Percentiles rank a stretch among this genome's conserved stretches.
Evolutionary conservation across 2,797 vertebrate genomes (phyloP).

Genomic region (Alauda arvensis): DNA sequence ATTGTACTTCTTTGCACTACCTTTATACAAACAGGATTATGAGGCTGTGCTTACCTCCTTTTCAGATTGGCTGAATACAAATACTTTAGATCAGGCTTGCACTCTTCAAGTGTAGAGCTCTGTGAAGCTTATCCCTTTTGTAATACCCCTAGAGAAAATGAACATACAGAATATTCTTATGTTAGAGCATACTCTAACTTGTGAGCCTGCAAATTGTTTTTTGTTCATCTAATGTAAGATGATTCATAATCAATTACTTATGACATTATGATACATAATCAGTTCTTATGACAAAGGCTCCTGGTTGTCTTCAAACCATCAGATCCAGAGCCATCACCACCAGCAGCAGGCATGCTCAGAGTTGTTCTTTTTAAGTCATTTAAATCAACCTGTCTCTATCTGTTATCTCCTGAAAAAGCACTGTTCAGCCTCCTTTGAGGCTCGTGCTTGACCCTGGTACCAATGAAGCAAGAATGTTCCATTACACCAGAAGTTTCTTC

Average conservation of each 20-base stretch:
- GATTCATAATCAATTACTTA: constrained; percentile 30
- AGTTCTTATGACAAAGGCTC: background rate
- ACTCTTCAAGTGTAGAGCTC: background rate
- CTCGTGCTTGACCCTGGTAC: background rate
- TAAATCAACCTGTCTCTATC: background rate
- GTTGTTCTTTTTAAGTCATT: background rate
- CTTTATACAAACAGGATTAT: background rate
- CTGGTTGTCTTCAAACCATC: background rate
- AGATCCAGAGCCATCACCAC: background rate
- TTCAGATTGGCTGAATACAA: background rate
- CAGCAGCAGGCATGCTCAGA: background rate
- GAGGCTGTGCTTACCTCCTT: background rate
- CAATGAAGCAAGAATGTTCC: background rate
- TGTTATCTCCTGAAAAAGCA: background rate
- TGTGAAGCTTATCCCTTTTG: background rate
- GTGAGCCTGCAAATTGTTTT: background rate
- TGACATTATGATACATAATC: too few species aligned
- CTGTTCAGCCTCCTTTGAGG: background rate
- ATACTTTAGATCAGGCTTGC: background rate
- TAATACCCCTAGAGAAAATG: background rate
- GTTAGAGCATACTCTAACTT: background rate
- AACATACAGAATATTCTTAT: background rate
- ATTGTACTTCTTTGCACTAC: background rate
- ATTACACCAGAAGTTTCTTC: background rate
- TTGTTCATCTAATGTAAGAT: constrained; percentile 22